Conservation (phyloP, 1,140 invertebrate species). For the Mylabris phalerata region DNA sequence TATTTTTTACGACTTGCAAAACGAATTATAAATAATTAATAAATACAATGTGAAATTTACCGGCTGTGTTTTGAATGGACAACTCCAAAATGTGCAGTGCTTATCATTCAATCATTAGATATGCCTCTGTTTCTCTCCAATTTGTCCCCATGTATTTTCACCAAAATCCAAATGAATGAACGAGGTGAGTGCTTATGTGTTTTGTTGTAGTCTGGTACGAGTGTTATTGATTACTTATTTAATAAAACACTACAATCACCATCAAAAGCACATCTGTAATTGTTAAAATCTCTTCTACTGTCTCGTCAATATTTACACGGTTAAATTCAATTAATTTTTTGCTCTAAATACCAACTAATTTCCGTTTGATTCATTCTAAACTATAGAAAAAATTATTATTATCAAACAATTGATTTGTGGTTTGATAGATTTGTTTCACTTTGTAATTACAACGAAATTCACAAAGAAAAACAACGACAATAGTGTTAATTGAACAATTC, state of each 20-base stretch:
- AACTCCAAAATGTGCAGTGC: constrained; percentile 8
- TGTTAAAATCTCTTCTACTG: too few species aligned
- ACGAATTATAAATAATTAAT: constrained; percentile 34
- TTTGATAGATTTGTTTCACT: not conserved
- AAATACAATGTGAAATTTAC: constrained; percentile 40
- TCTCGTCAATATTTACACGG: not conserved
- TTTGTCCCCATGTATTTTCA: constrained; percentile 20
- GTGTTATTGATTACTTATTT: constrained; percentile 14
- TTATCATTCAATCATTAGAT: not conserved
- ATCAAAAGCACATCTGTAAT: too few species aligned
- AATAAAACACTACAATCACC: constrained; percentile 1
- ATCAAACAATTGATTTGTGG: constrained; percentile 3
- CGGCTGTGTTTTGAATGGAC: constrained; percentile 25
- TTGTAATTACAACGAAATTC: constrained; percentile 13
- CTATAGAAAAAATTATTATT: not conserved
- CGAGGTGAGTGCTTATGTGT: constrained; percentile 13
- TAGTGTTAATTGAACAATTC: constrained; percentile 19
- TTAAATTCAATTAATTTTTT: not conserved
- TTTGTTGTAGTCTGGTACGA: constrained; percentile 3
- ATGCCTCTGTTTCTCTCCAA: not conserved
- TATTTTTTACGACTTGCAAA: constrained; percentile 40
- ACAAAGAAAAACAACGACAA: constrained; percentile 14
- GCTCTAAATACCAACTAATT: too few species aligned
- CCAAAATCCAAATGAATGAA: constrained; percentile 7
- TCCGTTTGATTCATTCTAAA: too few species aligned